Evolutionary conservation across 2,888 invertebrate genomes (phyloP).

Genomic region (Zootermopsis nevadensis): DNA sequence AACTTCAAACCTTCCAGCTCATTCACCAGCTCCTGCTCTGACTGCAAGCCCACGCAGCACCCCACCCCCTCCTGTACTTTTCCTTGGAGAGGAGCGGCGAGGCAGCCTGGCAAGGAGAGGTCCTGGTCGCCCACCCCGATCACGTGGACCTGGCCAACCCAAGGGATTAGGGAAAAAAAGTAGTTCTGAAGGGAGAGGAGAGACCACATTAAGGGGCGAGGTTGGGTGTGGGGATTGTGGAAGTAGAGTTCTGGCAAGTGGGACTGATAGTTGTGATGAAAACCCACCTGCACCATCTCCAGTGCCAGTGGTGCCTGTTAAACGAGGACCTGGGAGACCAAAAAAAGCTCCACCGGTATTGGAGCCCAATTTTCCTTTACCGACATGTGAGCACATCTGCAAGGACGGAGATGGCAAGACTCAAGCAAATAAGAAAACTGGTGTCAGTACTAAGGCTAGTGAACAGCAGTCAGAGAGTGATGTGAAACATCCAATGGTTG

Average conservation of each 20-base stretch:
- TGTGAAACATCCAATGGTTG: conserved; percentile 32
- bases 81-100: conserved; percentile 36
- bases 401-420: conserved; percentile 29
- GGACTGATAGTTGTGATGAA: conserved; percentile 52
- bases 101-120: conserved; percentile 54
- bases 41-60: conserved; percentile 44
- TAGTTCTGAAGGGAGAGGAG: conserved; percentile 44
- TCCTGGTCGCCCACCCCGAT: conserved; percentile 57
- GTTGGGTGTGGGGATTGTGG: conserved; percentile 18
- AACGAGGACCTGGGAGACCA: conserved; percentile 58
- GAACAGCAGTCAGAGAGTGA: conserved; percentile 33
- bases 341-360: conserved; percentile 57
- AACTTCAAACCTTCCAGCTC: conserved; percentile 52
- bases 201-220: conserved; percentile 11
- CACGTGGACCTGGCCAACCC: conserved; percentile 11
- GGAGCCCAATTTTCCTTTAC: conserved; percentile 55
- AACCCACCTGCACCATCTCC: conserved; percentile 50
- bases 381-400: conserved; percentile 34
- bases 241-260: conserved; percentile 39
- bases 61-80: conserved; percentile 43
- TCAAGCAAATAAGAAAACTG: conserved; percentile 35
- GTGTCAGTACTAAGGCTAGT: conserved; percentile 45
- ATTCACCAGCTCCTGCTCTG: conserved; percentile 50
- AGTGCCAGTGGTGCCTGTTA: conserved; percentile 53
- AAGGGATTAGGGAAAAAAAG: conserved; percentile 56